phyloP scores from a whole-genome alignment of 1,140 invertebrate species.

The Alviniconcha marisindica region DNA sequence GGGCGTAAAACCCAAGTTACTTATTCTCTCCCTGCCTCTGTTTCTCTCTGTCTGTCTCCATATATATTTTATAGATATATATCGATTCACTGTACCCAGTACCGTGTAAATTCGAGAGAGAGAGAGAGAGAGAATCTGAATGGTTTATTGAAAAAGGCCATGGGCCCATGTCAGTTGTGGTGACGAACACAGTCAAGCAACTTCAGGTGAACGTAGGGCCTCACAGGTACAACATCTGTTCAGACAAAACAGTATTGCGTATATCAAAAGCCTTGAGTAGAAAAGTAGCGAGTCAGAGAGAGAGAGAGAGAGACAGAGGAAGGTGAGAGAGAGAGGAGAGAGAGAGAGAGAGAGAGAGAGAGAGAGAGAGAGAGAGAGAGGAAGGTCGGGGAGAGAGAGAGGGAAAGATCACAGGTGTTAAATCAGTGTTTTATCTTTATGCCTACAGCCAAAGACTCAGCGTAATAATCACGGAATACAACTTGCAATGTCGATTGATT shows the following conservation, averaged over 20 bases:
- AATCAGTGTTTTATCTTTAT: not conserved
- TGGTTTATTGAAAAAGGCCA: not conserved
- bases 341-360: not conserved
- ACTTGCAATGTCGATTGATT: not conserved
- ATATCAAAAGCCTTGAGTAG: not conserved
- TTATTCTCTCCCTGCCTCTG: no score
- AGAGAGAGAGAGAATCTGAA: conserved; percentile 19
- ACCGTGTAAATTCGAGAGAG: not conserved
- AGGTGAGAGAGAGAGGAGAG: not conserved
- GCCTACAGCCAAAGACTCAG: not conserved
- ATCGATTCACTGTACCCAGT: no score
- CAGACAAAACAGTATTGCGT: not conserved
- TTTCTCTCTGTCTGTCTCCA: no score
- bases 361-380: not conserved
- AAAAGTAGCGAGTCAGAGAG: not conserved
- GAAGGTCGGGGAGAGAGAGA: not conserved
- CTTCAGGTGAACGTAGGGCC: no score
- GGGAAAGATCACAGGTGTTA: not conserved
- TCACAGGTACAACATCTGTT: no score
- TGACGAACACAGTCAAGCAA: no score
- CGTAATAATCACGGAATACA: not conserved
- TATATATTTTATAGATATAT: no score
- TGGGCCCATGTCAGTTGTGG: no score
- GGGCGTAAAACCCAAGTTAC: no score
- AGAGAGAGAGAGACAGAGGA: not conserved